Conservation (phyloP, 2,797 vertebrate species). For the Heliangelus exortis region DNA sequence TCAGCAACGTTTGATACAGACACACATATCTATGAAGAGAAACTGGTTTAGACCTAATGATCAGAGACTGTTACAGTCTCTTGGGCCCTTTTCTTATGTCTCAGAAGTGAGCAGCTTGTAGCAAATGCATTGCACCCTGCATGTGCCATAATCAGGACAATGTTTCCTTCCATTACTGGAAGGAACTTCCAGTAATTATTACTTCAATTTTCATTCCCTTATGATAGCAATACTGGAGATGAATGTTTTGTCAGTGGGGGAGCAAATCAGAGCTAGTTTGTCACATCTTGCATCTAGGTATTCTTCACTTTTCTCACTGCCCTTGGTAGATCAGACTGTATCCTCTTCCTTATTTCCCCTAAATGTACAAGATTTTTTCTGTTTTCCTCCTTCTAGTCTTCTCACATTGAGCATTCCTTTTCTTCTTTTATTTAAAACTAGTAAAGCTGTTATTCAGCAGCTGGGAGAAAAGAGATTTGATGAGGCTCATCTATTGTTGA, state of each 20-base stretch:
- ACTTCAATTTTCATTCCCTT: background rate
- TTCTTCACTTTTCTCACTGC: background rate
- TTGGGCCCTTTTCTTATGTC: background rate
- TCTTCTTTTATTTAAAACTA: constrained; percentile 60
- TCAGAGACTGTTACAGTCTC: background rate
- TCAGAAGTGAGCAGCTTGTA: background rate
- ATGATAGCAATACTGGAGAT: background rate
- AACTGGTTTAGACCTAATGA: background rate
- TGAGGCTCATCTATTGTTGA: constrained; percentile 55
- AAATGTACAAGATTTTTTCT: background rate
- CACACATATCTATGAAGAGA: background rate
- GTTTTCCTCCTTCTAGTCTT: background rate
- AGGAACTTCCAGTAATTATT: no score
- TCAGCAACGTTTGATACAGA: background rate
- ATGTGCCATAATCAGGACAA: background rate
- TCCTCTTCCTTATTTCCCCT: background rate
- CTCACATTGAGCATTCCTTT: background rate
- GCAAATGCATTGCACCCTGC: background rate
- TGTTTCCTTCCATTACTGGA: background rate
- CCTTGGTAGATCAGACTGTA: background rate
- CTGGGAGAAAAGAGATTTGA: constrained; percentile 73
- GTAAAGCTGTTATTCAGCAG: constrained; percentile 64
- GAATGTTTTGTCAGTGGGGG: background rate
- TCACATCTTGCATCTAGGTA: background rate
- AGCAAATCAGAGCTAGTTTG: background rate